Evolutionary conservation across 2,113 vertebrate species (phyloP), one percentile per base, ranked within the genome.

Genomic region (Steatornis caripensis): DNA sequence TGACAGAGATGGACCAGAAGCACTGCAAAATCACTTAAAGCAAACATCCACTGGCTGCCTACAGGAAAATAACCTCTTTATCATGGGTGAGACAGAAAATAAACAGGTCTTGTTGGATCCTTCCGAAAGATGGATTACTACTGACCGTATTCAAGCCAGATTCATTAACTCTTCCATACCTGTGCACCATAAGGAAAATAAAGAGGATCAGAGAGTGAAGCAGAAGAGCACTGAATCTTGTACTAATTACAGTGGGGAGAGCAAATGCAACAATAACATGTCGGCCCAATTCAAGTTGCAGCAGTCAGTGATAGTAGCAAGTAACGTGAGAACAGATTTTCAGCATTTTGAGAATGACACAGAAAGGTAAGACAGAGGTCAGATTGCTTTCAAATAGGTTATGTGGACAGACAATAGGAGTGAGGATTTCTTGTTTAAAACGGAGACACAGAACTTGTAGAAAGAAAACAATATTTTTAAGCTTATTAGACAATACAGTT

Each of bases 301-400:
- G 24, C 82, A 93, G 89, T 71, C 86, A 64, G 55, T 57, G 69
- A 45, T 30, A 77, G 48, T 6, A 76, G 41, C 70, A 90, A 86
- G 36, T 65, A 90, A 49, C 72, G 14, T 8, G 26, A 79, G 58
- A 84, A 90, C 30, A 87, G 91, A 71, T 80, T 48, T 61, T 53
- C 97, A 87, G 48, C 61, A 48, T 91, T 88, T 49, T 93, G 94
- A 81, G 58, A 79, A 61, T 29, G 61, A 27, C 60, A 41, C 58
- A 70, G 78, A 97, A 95, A 92, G 62, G 98, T 98, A 96, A 97
- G 97, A 41, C 3, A n/a, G 43, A 90, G 60, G 22, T 86, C 69
- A 76, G n/a, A 26, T 70, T 55, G 39, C 41, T 92, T 76, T 85
- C 34, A 83, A 58, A 12, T 61, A 5, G 2, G 5, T 39, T 68